Evolutionary conservation across 1,140 invertebrate species (phyloP).

Genomic region (Apis laboriosa): DNA sequence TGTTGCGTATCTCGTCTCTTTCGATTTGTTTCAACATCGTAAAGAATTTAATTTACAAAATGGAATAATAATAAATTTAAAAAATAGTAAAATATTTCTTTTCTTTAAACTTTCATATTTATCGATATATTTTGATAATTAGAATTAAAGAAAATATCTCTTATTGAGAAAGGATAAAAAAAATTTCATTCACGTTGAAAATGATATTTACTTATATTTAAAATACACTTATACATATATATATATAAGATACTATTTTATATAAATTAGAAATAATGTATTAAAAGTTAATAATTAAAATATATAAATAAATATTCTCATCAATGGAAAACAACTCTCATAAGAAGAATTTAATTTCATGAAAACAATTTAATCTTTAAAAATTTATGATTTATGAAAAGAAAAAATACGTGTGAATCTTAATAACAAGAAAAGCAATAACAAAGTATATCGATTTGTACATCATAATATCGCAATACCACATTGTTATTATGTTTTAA

Average conservation of each 20-base stretch:
- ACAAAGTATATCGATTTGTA: no score
- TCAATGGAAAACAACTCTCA: no score
- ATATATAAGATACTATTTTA: no score
- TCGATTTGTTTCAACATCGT: background rate
- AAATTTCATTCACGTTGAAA: background rate
- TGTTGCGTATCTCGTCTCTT: background rate
- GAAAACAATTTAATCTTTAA: no score
- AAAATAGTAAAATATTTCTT: background rate
- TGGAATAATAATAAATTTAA: background rate
- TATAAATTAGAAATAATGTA: no score
- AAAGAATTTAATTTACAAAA: background rate
- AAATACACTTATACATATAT: no score
- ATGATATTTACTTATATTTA: background rate
- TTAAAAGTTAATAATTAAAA: no score
- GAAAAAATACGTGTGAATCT: background rate
- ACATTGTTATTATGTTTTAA: background rate
- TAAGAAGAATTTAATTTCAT: no score
- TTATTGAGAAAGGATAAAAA: background rate
- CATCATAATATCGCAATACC: no score
- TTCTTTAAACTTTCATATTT: background rate
- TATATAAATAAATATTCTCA: no score
- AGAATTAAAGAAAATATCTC: background rate
- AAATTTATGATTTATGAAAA: background rate
- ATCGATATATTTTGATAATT: background rate
- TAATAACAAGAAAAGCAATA: background rate